Evolutionary conservation across 1,140 invertebrate genomes (phyloP).

Genomic region (Panonychus citri): DNA sequence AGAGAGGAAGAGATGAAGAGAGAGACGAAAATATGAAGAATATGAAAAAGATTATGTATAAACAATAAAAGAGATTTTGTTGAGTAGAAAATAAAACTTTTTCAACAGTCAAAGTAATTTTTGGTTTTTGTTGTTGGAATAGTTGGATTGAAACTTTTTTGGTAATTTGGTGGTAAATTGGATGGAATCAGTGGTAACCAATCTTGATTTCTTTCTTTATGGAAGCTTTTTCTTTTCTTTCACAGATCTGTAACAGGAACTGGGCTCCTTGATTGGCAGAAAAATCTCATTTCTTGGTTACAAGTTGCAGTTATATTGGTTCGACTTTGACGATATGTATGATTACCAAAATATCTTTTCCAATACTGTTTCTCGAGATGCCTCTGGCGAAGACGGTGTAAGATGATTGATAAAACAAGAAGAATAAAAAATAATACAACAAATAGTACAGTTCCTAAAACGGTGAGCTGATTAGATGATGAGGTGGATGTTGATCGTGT

Average conservation of each 20-base stretch:
- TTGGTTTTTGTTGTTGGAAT: no score
- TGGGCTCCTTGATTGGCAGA: background rate
- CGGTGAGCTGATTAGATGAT: background rate
- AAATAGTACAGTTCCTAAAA: background rate
- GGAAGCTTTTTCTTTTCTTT: no score
- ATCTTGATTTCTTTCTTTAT: no score
- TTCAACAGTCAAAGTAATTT: no score
- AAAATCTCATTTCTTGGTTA: background rate
- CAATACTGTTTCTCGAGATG: background rate
- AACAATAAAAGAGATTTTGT: no score
- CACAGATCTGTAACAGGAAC: background rate
- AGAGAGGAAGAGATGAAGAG: no score
- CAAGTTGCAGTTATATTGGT: background rate
- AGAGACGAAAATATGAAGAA: no score
- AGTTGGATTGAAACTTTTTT: no score
- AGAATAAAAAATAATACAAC: background rate
- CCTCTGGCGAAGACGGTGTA: background rate
- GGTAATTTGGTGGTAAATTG: no score
- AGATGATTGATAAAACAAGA: background rate
- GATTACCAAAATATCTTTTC: background rate
- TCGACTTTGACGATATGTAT: background rate
- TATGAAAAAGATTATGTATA: no score
- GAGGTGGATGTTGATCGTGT: background rate
- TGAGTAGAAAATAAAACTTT: no score
- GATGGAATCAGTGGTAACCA: no score